Percentiles rank a stretch among this genome's conserved stretches.
Evolutionary conservation across 2,888 invertebrate genomes (phyloP).

Genomic region (Caenorhabditis sinica): DNA sequence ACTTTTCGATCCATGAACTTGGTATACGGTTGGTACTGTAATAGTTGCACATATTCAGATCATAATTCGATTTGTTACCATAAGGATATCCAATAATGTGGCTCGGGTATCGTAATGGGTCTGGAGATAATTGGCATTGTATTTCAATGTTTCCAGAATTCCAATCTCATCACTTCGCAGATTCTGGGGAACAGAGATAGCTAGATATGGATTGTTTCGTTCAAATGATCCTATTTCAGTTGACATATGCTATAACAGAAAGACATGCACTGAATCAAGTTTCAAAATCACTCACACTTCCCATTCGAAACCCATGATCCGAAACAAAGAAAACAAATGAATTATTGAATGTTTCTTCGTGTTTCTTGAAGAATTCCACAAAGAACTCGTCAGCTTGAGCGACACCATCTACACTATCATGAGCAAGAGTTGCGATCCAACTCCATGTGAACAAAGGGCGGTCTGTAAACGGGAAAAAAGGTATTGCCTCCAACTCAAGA

Average conservation of each 20-base stretch:
- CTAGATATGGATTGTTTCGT: slow-evolving; percentile 68
- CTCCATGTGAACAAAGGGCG: slow-evolving; percentile 68
- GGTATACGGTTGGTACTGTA: slow-evolving; percentile 21
- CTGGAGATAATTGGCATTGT: slow-evolving; percentile 60
- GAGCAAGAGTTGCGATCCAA: slow-evolving; percentile 66
- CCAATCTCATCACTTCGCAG: slow-evolving; percentile 21
- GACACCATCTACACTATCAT: slow-evolving; percentile 64
- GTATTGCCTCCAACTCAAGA: neutral
- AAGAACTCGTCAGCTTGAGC: slow-evolving; percentile 60
- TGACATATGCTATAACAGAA: neutral
- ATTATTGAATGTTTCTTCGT: slow-evolving; percentile 52
- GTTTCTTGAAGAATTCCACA: slow-evolving; percentile 64
- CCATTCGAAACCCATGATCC: slow-evolving; percentile 70
- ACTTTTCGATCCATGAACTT: neutral
- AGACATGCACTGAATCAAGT: neutral
- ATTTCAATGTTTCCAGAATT: slow-evolving; percentile 45
- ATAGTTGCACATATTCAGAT: neutral
- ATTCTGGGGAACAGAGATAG: slow-evolving; percentile 64
- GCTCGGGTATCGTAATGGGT: slow-evolving; percentile 69
- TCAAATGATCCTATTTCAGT: slow-evolving; percentile 64
- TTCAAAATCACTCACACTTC: neutral
- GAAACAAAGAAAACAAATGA: slow-evolving; percentile 70
- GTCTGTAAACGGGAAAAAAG: slow-evolving; percentile 22
- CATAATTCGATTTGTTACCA: slow-evolving; percentile 11
- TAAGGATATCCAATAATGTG: slow-evolving; percentile 64